These are phyloP conservation scores for Meta bourneti DNA, from an alignment of 2,888 invertebrate species.

Conservation along the genomic window DNA sequence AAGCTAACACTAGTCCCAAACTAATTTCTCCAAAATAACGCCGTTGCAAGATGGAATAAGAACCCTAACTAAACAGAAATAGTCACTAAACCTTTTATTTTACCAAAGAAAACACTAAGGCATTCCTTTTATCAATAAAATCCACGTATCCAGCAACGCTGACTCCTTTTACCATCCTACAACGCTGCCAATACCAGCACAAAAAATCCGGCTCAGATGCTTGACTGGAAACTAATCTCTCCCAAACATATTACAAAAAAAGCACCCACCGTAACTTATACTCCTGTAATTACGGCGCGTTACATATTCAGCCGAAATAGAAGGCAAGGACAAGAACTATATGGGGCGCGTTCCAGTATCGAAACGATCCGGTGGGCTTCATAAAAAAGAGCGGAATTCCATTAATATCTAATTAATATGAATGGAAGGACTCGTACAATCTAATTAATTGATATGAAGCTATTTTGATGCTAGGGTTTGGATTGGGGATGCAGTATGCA, in stretches of 20 bases:
- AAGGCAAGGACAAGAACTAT: neutral
- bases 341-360: neutral
- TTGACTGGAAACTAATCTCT: neutral
- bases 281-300: slow-evolving; percentile 21
- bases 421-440: slow-evolving; percentile 14
- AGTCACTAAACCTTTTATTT: neutral
- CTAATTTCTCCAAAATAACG: neutral
- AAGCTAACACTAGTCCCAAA: neutral
- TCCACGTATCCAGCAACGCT: too few species aligned
- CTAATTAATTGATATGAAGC: slow-evolving; percentile 12
- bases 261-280: neutral
- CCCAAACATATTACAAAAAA: neutral
- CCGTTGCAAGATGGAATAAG: neutral
- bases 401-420: slow-evolving; percentile 37
- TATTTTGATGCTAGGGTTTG: slow-evolving; percentile 1
- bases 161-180: neutral
- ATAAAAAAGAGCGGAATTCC: neutral
- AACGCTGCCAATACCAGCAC: neutral
- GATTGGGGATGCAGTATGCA: neutral
- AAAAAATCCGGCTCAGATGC: neutral
- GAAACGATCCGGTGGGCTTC: neutral
- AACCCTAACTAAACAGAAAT: neutral
- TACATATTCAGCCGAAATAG: slow-evolving; percentile 14
- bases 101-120: neutral
- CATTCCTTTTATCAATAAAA: neutral